Base-by-base conservation (phyloP, 2,797 vertebrate genomes). In the Botia kubotai region DNA sequence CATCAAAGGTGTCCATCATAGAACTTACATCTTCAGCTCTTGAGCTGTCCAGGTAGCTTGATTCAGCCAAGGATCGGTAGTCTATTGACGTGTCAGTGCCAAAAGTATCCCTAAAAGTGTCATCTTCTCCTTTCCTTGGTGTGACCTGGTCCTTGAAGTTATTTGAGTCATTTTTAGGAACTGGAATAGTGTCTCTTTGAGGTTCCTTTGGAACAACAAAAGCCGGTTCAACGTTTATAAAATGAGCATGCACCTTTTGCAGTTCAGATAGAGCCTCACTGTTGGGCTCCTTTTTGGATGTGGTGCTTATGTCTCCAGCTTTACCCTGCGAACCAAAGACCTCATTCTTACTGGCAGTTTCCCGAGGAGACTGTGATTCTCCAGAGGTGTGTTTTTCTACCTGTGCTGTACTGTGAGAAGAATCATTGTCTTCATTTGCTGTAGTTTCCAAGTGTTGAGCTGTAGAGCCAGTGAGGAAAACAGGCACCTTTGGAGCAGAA, bases 1-100 rank as follows among this genome's bases (percentile, higher is more conserved):
- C 72, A 21, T 86, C 84, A 65, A 87, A 93, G 21, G 84, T 81
- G 71, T 89, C 85, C 48, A 89, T 87, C n/a, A 75, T 29, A 7
- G 57, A 43, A 79, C 70, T 75, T 6, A n/a, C 46, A 48, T 85
- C 62, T 63, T 89, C 88, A 39, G 58, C 55, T 67, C 74, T 86
- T 50, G 87, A 87, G 83, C 85, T 89, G 75, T 89, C 85, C 33
- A 82, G 73, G 69, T 75, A 86, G 7, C 78, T 69, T 33, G 89
- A 86, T 60, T 84, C 87, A 72, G 71, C 70, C 79, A 83, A 66
- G 12, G 79, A 87, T 29, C 77, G 77, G 66, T 82, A 86, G 67
- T 60, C 50, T n/a, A 2, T 14, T 36, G 84, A 83, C 62, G 88
- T 82, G 4, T 85, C 86, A 13, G 74, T 74, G 50, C 80, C 82